These are phyloP conservation scores for Nymphicus hollandicus DNA, from an alignment of 2,113 vertebrate species.

Conservation along the genomic window DNA sequence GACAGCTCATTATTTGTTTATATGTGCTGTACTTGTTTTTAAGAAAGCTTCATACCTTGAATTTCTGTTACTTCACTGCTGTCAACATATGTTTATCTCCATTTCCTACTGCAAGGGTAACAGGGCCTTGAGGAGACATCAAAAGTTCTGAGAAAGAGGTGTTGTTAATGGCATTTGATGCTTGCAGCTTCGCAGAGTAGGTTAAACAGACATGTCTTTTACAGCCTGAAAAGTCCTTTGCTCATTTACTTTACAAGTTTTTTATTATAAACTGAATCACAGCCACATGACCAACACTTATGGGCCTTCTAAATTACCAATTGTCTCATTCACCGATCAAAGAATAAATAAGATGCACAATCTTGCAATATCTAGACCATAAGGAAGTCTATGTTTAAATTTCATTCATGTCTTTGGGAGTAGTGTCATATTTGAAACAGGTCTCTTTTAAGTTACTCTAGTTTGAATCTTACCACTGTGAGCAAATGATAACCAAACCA, in stretches of 20 bases:
- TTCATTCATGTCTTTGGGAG: neutral
- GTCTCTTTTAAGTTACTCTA: neutral
- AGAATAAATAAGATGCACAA: neutral
- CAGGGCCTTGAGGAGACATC: neutral
- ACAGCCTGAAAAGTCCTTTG: neutral
- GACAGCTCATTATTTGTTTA: neutral
- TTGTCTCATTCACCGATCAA: neutral
- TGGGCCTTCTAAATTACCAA: neutral
- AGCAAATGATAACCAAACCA: neutral
- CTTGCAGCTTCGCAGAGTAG: neutral
- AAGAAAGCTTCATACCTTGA: neutral
- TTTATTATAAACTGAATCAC: neutral
- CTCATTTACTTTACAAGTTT: neutral
- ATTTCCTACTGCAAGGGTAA: neutral
- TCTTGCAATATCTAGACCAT: neutral
- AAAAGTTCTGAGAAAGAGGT: neutral
- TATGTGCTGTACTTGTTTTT: neutral
- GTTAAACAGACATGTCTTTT: neutral
- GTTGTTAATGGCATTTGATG: neutral
- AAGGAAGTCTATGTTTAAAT: neutral
- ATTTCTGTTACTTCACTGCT: neutral
- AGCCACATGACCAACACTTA: neutral
- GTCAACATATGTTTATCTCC: neutral
- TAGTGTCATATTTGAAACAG: neutral
- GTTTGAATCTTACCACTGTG: neutral